Conservation (phyloP, 2,888 invertebrate genomes). For the Brachylomia viminalis region DNA sequence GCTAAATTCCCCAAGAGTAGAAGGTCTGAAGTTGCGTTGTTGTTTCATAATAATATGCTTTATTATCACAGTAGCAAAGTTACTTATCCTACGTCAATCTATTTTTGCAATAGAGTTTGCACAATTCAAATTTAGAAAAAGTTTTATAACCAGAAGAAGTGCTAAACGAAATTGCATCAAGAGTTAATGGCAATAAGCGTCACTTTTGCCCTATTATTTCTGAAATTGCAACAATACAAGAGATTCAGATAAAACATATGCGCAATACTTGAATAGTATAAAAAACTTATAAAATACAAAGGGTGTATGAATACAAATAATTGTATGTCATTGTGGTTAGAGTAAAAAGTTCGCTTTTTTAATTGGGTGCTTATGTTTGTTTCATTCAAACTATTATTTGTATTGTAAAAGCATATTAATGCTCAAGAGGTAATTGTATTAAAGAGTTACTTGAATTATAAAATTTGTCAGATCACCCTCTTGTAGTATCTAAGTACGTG, state of each 20-base stretch:
- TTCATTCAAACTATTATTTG: conserved; percentile 65
- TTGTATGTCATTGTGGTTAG: conserved; percentile 79
- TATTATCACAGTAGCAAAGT: fast-evolving
- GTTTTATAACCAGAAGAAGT: background rate
- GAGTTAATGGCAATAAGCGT: fast-evolving
- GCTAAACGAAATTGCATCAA: background rate
- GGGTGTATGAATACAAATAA: conserved; percentile 69
- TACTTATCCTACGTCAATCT: background rate
- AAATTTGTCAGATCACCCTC: conserved; percentile 43
- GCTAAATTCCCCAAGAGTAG: background rate
- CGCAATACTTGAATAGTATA: conserved; percentile 76
- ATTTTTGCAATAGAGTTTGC: conserved; percentile 13
- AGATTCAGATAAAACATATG: conserved; percentile 80
- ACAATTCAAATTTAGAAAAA: background rate
- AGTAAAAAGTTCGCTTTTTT: conserved; percentile 65
- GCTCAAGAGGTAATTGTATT: conserved; percentile 55
- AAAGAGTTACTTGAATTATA: conserved; percentile 49
- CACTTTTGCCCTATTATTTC: background rate
- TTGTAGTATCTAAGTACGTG: background rate
- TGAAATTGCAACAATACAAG: conserved; percentile 52
- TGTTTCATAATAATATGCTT: background rate
- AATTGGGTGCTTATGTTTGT: conserved; percentile 73
- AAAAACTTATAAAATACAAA: conserved; percentile 72
- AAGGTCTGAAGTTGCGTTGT: background rate
- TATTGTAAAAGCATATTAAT: conserved; percentile 63